Evolutionary conservation across 2,797 vertebrate genomes (phyloP), one percentile per base, ranked within the genome.

Genomic region (Betta splendens): DNA sequence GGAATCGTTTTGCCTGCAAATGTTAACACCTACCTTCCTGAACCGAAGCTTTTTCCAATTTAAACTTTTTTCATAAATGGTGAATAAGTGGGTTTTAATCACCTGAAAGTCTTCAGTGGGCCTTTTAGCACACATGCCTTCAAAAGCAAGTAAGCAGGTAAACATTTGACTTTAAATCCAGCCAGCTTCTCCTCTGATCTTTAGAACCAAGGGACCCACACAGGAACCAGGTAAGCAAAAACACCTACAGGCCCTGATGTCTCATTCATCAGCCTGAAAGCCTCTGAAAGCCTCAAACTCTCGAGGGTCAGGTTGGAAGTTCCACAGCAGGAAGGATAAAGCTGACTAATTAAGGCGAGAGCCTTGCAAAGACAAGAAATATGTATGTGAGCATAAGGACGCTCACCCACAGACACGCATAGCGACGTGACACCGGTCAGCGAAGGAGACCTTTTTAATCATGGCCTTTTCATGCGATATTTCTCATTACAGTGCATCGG

Each of bases 311-410:
- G 26, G 57, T 44, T 69, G 58, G 59, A 75, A 53, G 56, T 49
- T 69, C 28, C 49, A 57, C 70, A 37, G 56, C 76, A 61, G 72
- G 61, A 76, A 64, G 67, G 47, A 33, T 25, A 35, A 49, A 72
- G 58, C 66, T 50, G 69, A 80, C 72, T 81, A 83, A 89, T 83
- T 80, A 79, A 70, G 52, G 45, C 40, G 68, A 71, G 69, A 52
- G 57, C 81, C 63, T 64, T 62, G 40, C 52, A 11, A 25, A 10
- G 51, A 54, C 16, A 16, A 38, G 39, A 45, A 64, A 49, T 62
- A 37, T 28, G 23, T 20, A 61, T 51, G 45, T 11, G 40, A 42
- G 65, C 10, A 4, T 23, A 52, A 53, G 54, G 44, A 52, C 50
- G 5, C 36, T 29, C 43, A 22, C 55, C 38, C 74, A 69, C 62